These are phyloP conservation scores for Siphlonurus alternatus DNA, from an alignment of 2,888 invertebrate genomes.

Conservation along the genomic window DNA sequence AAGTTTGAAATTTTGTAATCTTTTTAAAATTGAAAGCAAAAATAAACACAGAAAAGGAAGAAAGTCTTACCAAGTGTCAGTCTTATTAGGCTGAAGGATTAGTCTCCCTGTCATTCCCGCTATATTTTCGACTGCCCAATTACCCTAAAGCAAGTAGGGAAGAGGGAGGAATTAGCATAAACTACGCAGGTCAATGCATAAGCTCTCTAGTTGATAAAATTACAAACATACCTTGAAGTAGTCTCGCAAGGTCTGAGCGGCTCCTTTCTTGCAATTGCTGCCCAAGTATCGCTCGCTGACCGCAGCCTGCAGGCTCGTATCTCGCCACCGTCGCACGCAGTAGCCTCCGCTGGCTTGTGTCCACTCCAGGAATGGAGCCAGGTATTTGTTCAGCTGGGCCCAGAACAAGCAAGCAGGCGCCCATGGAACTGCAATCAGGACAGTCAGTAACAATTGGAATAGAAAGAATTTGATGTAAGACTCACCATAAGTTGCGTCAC, in stretches of 20 bases:
- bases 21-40: no score
- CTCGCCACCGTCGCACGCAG: constrained; percentile 46
- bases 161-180: neutral
- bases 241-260: constrained; percentile 34
- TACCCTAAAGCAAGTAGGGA: constrained; percentile 29
- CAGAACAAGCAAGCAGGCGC: constrained; percentile 51
- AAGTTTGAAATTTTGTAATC: no score
- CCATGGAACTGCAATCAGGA: constrained; percentile 41
- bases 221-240: constrained; percentile 37
- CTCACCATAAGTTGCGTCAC: constrained; percentile 44
- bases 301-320: constrained; percentile 40
- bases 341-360: constrained; percentile 32
- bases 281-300: constrained; percentile 40
- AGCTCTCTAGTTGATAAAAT: no score
- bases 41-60: constrained; percentile 5
- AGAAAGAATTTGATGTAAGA: neutral
- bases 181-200: neutral
- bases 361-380: constrained; percentile 51
- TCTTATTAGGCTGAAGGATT: constrained; percentile 14
- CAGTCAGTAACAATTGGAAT: no score
- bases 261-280: constrained; percentile 21
- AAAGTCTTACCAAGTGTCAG: constrained; percentile 14
- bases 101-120: constrained; percentile 29
- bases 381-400: constrained; percentile 44
- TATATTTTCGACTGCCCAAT: constrained; percentile 38